Conservation (phyloP, 1,140 invertebrate genomes). For the Calliopsis andreniformis region DNA sequence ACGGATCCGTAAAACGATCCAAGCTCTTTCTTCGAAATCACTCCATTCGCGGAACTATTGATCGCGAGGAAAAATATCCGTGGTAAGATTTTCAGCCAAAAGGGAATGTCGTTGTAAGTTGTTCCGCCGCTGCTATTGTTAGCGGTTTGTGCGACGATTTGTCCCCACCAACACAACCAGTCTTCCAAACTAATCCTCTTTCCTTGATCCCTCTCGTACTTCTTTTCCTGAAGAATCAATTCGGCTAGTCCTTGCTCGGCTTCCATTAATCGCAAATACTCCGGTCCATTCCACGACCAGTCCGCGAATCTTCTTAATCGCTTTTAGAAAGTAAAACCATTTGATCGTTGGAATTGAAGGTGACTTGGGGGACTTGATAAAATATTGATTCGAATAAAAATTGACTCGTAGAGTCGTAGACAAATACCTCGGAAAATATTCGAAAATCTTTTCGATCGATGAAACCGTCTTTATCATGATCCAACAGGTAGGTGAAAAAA, state of each 20-base stretch:
- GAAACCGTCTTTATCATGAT: constrained; percentile 87
- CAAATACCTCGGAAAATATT: constrained; percentile 85
- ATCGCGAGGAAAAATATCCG: constrained; percentile 88
- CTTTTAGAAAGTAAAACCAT: constrained; percentile 72
- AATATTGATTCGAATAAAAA: no score
- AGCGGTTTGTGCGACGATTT: constrained; percentile 78
- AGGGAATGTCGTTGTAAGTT: constrained; percentile 84
- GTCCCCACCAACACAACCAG: constrained; percentile 86
- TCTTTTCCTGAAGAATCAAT: constrained; percentile 44
- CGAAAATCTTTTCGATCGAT: constrained; percentile 87
- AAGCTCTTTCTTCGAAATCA: constrained; percentile 85
- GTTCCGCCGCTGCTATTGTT: constrained; percentile 82
- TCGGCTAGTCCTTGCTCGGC: constrained; percentile 77
- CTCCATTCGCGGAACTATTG: constrained; percentile 84
- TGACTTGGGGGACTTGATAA: no score
- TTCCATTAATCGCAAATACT: constrained; percentile 86
- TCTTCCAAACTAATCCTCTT: constrained; percentile 76
- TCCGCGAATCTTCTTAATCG: constrained; percentile 87
- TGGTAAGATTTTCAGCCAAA: constrained; percentile 87
- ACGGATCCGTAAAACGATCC: constrained; percentile 87
- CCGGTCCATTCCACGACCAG: constrained; percentile 86
- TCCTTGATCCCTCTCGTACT: not conserved
- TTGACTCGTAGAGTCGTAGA: no score
- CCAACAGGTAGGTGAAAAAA: constrained; percentile 86
- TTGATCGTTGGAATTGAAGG: not conserved